phyloP scores from a whole-genome alignment of 2,888 invertebrate genomes.

The Esperia sulphurella region DNA sequence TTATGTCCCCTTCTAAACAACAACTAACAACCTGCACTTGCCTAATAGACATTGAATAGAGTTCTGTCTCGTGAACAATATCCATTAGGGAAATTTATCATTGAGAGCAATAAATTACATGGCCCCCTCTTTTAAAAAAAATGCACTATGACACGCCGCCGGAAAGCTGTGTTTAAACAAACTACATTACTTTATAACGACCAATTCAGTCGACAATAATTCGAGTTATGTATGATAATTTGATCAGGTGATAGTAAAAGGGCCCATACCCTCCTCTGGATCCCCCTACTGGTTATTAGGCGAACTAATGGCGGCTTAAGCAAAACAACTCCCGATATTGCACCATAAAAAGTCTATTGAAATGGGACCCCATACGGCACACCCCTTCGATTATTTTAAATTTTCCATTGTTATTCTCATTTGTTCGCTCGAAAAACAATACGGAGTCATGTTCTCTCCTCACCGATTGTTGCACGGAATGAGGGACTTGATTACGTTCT shows the following conservation, averaged over 20 bases:
- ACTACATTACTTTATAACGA: constrained; percentile 67
- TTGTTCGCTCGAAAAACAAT: constrained; percentile 41
- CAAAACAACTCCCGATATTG: constrained; percentile 58
- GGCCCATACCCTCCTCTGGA: constrained; percentile 16
- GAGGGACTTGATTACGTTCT: constrained; percentile 8
- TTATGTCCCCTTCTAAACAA: constrained; percentile 1
- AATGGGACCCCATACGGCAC: constrained; percentile 42
- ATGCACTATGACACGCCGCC: constrained; percentile 32
- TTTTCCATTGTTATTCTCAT: constrained; percentile 52
- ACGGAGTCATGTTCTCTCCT: constrained; percentile 24
- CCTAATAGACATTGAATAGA: constrained; percentile 45
- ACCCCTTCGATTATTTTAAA: constrained; percentile 63
- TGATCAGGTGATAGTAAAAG: constrained; percentile 52
- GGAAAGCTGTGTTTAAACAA: constrained; percentile 68
- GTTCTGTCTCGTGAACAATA: constrained; percentile 58
- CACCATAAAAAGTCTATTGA: constrained; percentile 61
- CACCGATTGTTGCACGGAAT: constrained; percentile 15
- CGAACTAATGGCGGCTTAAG: constrained; percentile 62
- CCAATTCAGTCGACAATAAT: constrained; percentile 56
- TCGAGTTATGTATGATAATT: constrained; percentile 60
- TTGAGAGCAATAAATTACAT: constrained; percentile 62
- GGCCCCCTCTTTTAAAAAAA: constrained; percentile 50
- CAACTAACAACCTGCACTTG: constrained; percentile 9
- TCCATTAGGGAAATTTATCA: constrained; percentile 69
- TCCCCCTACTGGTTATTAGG: constrained; percentile 54